These are phyloP conservation scores for Syngnathoides biaculeatus DNA, from an alignment of 2,113 vertebrate species.

Conservation along the genomic window DNA sequence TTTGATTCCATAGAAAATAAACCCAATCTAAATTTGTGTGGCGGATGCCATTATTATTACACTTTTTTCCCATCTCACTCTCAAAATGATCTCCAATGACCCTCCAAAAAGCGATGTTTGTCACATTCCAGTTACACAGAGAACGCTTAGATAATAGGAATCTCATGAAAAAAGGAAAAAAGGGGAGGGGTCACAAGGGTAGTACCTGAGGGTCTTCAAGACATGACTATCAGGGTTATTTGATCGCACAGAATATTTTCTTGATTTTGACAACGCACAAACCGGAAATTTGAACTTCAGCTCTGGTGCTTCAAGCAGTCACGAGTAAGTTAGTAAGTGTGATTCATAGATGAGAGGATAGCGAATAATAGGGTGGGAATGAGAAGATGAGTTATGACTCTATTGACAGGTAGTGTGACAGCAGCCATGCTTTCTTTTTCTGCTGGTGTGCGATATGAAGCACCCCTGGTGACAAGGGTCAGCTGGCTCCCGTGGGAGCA, in stretches of 20 bases:
- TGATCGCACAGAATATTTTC: slow-evolving; percentile 46
- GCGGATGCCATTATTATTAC: slow-evolving; percentile 40
- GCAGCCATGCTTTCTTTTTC: slow-evolving; percentile 30
- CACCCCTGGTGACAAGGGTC: slow-evolving; percentile 25
- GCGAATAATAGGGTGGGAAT: not conserved
- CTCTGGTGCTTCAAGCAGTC: slow-evolving; percentile 36
- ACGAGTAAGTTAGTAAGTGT: slow-evolving; percentile 28
- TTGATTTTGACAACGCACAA: slow-evolving; percentile 59
- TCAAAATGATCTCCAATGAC: slow-evolving; percentile 61
- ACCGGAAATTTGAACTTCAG: slow-evolving; percentile 62
- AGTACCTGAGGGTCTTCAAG: slow-evolving; percentile 19
- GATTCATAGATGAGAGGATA: slow-evolving; percentile 18
- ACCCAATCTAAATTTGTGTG: slow-evolving; percentile 45
- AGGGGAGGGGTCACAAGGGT: not conserved
- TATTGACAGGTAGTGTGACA: slow-evolving; percentile 38
- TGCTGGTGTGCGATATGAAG: slow-evolving; percentile 12
- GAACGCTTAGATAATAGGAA: slow-evolving; percentile 14
- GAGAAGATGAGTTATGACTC: slow-evolving; percentile 32
- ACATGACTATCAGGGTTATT: slow-evolving; percentile 34
- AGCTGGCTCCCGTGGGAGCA: slow-evolving; percentile 38
- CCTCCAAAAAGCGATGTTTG: slow-evolving; percentile 44
- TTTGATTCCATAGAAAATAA: slow-evolving; percentile 54
- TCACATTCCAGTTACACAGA: slow-evolving; percentile 39
- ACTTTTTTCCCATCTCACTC: slow-evolving; percentile 21
- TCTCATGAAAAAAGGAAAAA: slow-evolving; percentile 3